Evolutionary conservation across 2,113 vertebrate genomes (phyloP), one percentile per base, ranked within the genome.

Genomic region (Anhinga rufa): DNA sequence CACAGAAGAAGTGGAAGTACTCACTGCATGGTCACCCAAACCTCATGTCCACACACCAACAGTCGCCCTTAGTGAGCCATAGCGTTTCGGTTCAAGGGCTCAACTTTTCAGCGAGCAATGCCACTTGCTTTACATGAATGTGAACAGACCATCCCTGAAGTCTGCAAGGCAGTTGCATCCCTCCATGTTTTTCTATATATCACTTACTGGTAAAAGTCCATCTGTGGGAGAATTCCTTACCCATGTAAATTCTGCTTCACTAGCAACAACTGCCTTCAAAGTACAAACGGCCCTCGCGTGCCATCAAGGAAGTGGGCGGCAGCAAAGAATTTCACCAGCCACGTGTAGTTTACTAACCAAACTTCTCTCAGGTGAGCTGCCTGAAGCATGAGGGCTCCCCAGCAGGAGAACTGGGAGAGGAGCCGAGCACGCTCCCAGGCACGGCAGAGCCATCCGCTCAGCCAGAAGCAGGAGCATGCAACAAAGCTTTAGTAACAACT

Each of bases 201-300:
- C 44, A 48, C 29, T 58, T 7, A 32, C 26, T 2, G 1, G 12
- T 46, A 21, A 18, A 85, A 71, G 38, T 48, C 46, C 22, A 32
- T 2, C 51, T 34, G 25, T 12, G 14, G 28, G n/a, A 46, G 17
- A 60, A 81, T 28, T 21, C 54, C 62, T 55, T 25, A 51, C 8
- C 54, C 31, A 38, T 0, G 0, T 49, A 13, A 72, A 61, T 28
- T 38, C 32, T 77, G 34, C n/a, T 61, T 51, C 19, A 21, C 22
- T 26, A 38, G 29, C 32, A 81, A 36, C 65, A 49, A 26, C 25
- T 71, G 19, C 62, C 24, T 60, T 36, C n/a, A 7, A 78, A 80
- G 29, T 17, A 84, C 40, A 32, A 76, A 46, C 0, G 0, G 16
- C 19, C 9, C 34, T 13, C 55, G 16, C 0, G 1, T 42, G 69